Conservation (phyloP, 2,113 vertebrate species). For the Syngnathus typhle region DNA sequence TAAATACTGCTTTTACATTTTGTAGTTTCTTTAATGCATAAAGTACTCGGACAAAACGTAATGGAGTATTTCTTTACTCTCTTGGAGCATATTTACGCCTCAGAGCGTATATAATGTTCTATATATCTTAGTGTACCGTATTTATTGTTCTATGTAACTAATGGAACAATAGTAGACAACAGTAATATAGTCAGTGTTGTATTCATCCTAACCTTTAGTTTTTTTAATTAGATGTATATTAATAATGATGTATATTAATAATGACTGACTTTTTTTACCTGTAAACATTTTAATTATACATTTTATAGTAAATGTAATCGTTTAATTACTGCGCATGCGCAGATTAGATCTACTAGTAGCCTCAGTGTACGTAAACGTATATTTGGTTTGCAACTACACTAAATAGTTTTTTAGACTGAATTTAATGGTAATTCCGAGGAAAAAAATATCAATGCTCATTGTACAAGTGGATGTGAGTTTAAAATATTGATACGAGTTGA, state of each 20-base stretch:
- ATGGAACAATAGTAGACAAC: background rate
- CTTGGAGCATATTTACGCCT: background rate
- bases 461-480: background rate
- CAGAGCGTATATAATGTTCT: background rate
- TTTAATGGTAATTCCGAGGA: background rate
- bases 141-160: background rate
- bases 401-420: background rate
- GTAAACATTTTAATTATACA: too few relatives aligned
- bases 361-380: too few relatives aligned
- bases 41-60: background rate
- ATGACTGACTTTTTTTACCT: too few relatives aligned
- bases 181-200: background rate
- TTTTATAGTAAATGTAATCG: too few relatives aligned
- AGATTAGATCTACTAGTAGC: too few relatives aligned
- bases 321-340: too few relatives aligned
- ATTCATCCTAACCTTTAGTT: too few relatives aligned
- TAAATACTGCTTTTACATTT: conserved; percentile 63
- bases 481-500: background rate
- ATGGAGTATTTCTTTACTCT: background rate
- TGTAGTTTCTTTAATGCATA: conserved; percentile 1
- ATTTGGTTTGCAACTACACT: too few relatives aligned
- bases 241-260: too few relatives aligned
- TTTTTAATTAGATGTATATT: too few relatives aligned
- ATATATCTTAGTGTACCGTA: background rate
- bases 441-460: background rate